Conservation (phyloP, 2,888 invertebrate genomes). For the Erpobdella octoculata region DNA sequence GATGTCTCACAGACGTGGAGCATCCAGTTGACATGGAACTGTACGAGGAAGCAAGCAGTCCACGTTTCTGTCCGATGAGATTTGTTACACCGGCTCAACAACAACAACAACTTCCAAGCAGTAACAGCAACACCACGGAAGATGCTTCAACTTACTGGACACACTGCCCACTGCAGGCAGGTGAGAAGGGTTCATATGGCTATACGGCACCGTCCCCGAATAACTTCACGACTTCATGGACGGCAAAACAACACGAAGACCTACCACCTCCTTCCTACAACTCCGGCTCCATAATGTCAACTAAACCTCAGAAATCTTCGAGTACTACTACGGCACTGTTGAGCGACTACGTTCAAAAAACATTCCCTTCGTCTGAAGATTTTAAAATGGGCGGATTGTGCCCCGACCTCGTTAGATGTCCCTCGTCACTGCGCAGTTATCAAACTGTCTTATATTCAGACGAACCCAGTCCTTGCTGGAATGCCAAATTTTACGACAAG, state of each 20-base stretch:
- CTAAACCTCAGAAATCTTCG: neutral
- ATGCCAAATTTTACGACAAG: neutral
- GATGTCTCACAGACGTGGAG: slow-evolving; percentile 6
- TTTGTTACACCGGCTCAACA: neutral
- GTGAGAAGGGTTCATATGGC: neutral
- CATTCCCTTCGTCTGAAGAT: neutral
- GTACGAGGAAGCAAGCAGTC: slow-evolving; percentile 12
- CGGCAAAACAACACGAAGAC: neutral
- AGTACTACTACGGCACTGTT: neutral
- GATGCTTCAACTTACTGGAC: neutral
- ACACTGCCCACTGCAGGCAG: neutral
- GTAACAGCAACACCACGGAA: neutral
- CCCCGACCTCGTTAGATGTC: neutral
- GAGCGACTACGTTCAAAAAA: neutral
- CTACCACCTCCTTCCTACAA: neutral
- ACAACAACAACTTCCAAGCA: neutral
- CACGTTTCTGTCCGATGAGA: slow-evolving; percentile 11
- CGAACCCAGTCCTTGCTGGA: neutral
- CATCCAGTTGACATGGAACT: slow-evolving; percentile 10
- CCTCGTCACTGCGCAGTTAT: neutral
- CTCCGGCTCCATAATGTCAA: neutral
- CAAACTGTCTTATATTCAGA: neutral
- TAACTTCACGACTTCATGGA: neutral
- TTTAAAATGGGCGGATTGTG: neutral
- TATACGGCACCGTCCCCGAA: neutral